A percentile compares a stretch with the other conserved stretches of the same genome.
Conservation (phyloP, 2,888 invertebrate genomes). For the Eustalomyia histrio region DNA sequence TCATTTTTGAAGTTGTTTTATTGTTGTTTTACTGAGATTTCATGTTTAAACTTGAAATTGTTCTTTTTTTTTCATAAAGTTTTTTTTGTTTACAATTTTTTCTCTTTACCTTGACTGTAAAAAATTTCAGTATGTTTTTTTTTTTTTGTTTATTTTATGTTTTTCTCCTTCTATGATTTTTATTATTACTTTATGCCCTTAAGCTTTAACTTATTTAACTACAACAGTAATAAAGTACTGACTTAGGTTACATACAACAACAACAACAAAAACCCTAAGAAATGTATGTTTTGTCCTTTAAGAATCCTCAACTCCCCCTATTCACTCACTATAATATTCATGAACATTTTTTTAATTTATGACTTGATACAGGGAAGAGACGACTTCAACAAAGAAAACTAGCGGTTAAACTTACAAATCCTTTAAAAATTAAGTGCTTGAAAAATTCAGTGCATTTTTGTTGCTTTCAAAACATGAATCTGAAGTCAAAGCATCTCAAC, state of each 20-base stretch:
- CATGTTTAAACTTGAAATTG: constrained; percentile 61
- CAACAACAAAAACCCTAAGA: background rate
- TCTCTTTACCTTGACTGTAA: constrained; percentile 55
- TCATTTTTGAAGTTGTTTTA: constrained; percentile 34
- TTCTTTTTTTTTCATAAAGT: constrained; percentile 29
- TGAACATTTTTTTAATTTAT: no score
- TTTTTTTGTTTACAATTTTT: constrained; percentile 32
- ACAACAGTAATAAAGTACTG: constrained; percentile 17
- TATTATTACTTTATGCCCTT: constrained; percentile 51
- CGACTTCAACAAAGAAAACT: no score
- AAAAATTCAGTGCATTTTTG: no score
- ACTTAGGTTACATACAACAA: constrained; percentile 18
- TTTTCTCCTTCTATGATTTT: constrained; percentile 41
- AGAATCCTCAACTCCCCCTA: no score
- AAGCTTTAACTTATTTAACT: constrained; percentile 37
- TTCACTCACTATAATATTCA: no score
- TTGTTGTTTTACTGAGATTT: constrained; percentile 41
- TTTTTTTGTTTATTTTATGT: constrained; percentile 7
- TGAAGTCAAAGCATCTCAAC: no score
- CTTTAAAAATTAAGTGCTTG: no score
- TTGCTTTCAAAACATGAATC: no score
- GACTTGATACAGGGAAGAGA: no score
- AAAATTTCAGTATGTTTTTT: constrained; percentile 23
- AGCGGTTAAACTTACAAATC: no score
- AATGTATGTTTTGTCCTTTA: no score